phyloP scores from a whole-genome alignment of 2,888 invertebrate species.

The Fragum fragum region DNA sequence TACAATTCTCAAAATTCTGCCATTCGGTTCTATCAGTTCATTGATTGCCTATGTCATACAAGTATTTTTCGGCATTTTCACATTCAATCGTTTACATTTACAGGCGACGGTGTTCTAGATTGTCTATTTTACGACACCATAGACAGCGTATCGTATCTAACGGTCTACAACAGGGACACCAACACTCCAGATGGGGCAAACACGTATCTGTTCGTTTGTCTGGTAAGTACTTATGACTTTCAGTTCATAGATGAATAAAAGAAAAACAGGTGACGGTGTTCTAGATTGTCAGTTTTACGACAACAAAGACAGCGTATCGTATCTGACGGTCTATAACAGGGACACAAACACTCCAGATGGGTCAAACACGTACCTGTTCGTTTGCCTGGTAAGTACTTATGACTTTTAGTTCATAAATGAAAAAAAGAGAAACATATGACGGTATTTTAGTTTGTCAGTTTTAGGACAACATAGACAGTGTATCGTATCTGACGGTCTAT shows the following conservation, averaged over 20 bases:
- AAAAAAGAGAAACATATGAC: too few species aligned
- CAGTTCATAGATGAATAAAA: too few species aligned
- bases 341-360: slow-evolving; percentile 64
- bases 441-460: slow-evolving; percentile 70
- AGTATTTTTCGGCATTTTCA: too few species aligned
- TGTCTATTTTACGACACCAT: slow-evolving; percentile 65
- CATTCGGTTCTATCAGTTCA: too few species aligned
- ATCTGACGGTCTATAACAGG: slow-evolving; percentile 72
- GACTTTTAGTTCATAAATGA: too few species aligned
- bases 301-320: slow-evolving; percentile 59
- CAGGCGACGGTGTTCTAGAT: slow-evolving; percentile 67
- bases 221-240: too few species aligned
- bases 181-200: slow-evolving; percentile 53
- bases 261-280: slow-evolving; percentile 67
- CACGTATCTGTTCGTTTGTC: slow-evolving; percentile 67
- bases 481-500: slow-evolving; percentile 71
- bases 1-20: too few species aligned
- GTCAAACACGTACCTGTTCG: slow-evolving; percentile 58
- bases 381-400: slow-evolving; percentile 69
- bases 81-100: too few species aligned
- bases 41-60: too few species aligned
- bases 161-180: slow-evolving; percentile 71
- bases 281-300: slow-evolving; percentile 67
- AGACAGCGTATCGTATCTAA: slow-evolving; percentile 67
- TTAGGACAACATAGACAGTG: slow-evolving; percentile 49